Evolutionary conservation across 1,140 invertebrate genomes (phyloP), one percentile per base, ranked within the genome.

Genomic region (Pachypsylla venusta): DNA sequence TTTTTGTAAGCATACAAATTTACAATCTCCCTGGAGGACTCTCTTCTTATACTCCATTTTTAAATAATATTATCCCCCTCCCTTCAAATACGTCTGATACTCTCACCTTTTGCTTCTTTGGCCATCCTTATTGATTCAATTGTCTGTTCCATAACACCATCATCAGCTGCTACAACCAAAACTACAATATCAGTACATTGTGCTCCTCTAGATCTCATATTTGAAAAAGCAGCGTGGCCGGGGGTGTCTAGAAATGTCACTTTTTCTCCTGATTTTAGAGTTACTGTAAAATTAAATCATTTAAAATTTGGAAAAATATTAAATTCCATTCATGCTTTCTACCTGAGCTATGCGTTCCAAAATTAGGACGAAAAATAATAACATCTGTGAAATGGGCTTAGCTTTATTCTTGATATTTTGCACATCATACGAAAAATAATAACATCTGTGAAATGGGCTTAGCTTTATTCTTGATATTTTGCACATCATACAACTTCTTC

Each of bases 231-330:
- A 20, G 94, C 94, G 77, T 99, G 96, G 0, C 96, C 96, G n/a
- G 96, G 96, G n/a, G 96, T 99, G 71, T 99, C 96, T 56, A 99
- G 70, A 77, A 99, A 98, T 7, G 95, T 98, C 28, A 98, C 84
- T 53, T 69, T 76, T 48, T 89, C 81, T 1, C 82, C 83, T 40
- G 75, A 79, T n/a, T 77, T 65, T 30, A 90, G 67, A 24, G 72
- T 76, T 19, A 90, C 87, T 81, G 65, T 16, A 71, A 64, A 59
- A 63, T 3, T n/a, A n/a, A n/a, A n/a, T n/a, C n/a, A n/a, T n/a
- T n/a, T n/a, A n/a, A n/a, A n/a, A n/a, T n/a, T n/a, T n/a, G n/a
- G n/a, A n/a, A n/a, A n/a, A n/a, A n/a, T n/a, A n/a, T n/a, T n/a
- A n/a, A n/a, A n/a, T n/a, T n/a, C n/a, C n/a, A n/a, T n/a, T n/a